Percentiles rank a stretch among this genome's conserved stretches.
Conservation (phyloP, 2,113 vertebrate genomes). For the Numida meleagris region DNA sequence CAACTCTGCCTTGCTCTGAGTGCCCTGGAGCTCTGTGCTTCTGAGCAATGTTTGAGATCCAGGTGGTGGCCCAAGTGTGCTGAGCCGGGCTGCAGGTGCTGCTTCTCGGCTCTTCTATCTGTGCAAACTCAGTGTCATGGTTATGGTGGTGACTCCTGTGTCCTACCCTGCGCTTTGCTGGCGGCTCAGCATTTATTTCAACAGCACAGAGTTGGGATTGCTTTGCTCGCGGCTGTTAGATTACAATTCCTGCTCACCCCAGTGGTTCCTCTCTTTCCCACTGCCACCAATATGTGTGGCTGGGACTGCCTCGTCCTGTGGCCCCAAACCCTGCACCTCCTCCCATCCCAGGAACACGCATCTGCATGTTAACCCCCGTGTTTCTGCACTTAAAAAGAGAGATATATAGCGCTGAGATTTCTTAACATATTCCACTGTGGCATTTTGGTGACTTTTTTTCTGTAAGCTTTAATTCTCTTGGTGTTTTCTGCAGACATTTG, state of each 20-base stretch:
- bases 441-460: neutral
- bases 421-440: neutral
- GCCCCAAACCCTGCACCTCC: accelerated
- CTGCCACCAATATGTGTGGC: neutral
- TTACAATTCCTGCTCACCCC: neutral
- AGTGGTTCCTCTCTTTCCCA: neutral
- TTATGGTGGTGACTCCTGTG: accelerated
- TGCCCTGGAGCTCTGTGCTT: neutral
- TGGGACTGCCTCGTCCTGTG: neutral
- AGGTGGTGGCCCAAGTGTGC: too few species aligned
- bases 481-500: neutral
- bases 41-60: neutral
- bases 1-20: neutral
- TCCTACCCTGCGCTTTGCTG: neutral
- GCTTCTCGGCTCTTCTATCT: neutral
- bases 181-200: neutral
- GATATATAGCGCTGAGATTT: neutral
- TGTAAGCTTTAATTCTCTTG: neutral
- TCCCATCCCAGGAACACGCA: neutral
- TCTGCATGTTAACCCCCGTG: too few species aligned
- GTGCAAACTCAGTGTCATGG: accelerated
- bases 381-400: neutral
- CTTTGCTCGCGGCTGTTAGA: neutral
- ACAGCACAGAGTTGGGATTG: neutral
- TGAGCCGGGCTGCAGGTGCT: neutral